These are phyloP conservation scores for Acholoe squamosa DNA, from an alignment of 2,888 invertebrate species.

Conservation along the genomic window DNA sequence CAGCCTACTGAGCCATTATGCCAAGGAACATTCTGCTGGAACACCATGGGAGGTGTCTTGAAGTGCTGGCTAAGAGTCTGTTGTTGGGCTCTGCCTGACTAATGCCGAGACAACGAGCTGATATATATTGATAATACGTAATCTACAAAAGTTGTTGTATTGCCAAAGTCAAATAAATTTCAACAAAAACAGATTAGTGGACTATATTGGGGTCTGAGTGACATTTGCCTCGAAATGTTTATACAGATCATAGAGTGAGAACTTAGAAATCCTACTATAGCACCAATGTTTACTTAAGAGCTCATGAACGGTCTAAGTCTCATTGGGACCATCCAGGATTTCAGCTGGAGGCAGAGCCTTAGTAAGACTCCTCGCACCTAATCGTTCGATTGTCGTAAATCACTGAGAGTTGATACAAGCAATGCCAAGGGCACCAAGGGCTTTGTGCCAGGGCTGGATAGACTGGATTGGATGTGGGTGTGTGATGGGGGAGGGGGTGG, in stretches of 20 bases:
- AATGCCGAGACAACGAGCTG: too few relatives aligned
- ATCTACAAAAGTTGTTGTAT: neutral
- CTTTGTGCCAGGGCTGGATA: neutral
- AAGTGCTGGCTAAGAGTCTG: too few relatives aligned
- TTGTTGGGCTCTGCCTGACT: too few relatives aligned
- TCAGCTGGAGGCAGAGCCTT: neutral
- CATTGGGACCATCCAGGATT: neutral
- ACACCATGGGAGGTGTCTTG: too few relatives aligned
- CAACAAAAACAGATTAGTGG: too few relatives aligned
- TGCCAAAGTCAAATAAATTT: too few relatives aligned
- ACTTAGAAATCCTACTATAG: neutral
- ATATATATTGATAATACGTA: neutral
- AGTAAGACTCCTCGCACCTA: neutral
- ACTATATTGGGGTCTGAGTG: too few relatives aligned
- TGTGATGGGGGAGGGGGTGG: too few relatives aligned
- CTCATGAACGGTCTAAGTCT: neutral
- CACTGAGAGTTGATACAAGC: slow-evolving; percentile 3
- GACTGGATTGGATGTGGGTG: too few relatives aligned
- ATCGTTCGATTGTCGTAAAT: slow-evolving; percentile 41
- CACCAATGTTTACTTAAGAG: neutral
- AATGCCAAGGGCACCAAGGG: neutral
- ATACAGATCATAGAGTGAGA: too few relatives aligned
- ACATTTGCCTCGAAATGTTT: too few relatives aligned
- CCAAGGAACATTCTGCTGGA: too few relatives aligned
- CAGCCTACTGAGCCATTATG: neutral